These are phyloP conservation scores for Anneissia japonica DNA, from an alignment of 35 echinoderm and acorn worm species.

Conservation along the genomic window DNA sequence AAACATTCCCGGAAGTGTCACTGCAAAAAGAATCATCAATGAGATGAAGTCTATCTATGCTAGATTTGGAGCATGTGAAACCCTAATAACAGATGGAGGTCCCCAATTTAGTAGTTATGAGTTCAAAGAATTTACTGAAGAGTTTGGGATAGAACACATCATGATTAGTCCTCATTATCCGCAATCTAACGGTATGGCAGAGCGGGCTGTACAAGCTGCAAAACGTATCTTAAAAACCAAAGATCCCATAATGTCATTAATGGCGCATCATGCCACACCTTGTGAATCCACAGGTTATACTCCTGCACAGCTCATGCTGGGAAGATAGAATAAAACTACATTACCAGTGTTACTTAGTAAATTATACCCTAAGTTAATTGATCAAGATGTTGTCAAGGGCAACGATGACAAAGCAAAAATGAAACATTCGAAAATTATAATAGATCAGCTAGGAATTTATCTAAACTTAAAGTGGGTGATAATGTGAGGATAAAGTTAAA, in stretches of 20 bases:
- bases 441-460: no score
- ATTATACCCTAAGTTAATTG: no score
- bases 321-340: no score
- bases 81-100: neutral
- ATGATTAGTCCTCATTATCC: neutral
- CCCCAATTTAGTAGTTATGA: neutral
- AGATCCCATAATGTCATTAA: neutral
- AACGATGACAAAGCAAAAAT: no score
- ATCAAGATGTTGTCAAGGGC: no score
- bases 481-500: no score
- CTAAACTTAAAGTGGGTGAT: no score
- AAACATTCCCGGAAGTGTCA: neutral
- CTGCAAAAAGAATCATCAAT: neutral
- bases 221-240: slow-evolving; percentile 26
- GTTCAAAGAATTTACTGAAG: neutral
- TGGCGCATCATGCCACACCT: neutral
- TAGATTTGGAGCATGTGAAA: slow-evolving; percentile 10
- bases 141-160: neutral
- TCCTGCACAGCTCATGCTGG: neutral
- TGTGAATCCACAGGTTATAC: neutral
- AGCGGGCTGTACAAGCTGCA: slow-evolving; percentile 2
- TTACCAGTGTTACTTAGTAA: no score
- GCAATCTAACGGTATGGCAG: slow-evolving; percentile 17
- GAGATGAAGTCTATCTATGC: slow-evolving; percentile 7
- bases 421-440: no score